Percentiles rank a stretch among this genome's conserved stretches.
These are phyloP conservation scores for Bombus confusus DNA, from an alignment of 1,140 invertebrate species.

Conservation along the genomic window DNA sequence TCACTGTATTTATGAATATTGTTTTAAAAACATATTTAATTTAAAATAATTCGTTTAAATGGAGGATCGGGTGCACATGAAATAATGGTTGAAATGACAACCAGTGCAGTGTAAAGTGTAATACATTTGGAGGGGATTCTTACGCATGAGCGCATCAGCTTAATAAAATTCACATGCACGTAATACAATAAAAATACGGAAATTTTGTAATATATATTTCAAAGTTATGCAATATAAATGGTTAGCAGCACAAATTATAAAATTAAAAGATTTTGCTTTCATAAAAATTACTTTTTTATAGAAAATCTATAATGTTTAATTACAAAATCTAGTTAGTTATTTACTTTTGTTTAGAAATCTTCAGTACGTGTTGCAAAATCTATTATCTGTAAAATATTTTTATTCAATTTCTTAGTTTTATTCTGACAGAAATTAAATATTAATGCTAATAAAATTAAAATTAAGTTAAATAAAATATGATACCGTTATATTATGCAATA, in stretches of 20 bases:
- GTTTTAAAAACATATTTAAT: not conserved
- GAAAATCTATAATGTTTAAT: not conserved
- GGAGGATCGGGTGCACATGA: not conserved
- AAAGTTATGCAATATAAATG: not conserved
- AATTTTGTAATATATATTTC: not conserved
- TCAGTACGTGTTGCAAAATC: not conserved
- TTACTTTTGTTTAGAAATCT: too few species aligned
- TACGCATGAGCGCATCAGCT: slow-evolving; percentile 16
- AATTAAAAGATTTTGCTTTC: too few species aligned
- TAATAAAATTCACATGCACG: not conserved
- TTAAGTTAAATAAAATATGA: not conserved
- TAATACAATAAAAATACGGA: not conserved
- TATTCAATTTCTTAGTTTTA: not conserved
- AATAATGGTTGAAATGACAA: slow-evolving; percentile 12
- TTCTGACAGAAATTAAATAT: not conserved
- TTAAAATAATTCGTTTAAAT: not conserved
- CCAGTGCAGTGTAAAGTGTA: not conserved
- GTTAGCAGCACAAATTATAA: not conserved
- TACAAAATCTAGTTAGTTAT: not conserved
- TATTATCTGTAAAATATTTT: not conserved
- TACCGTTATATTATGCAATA: not conserved
- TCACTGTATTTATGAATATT: not conserved
- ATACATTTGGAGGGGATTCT: slow-evolving; percentile 2
- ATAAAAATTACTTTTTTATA: not conserved
- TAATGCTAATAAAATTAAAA: not conserved